phyloP scores from a whole-genome alignment of 2,113 vertebrate genomes.

The Nyctereutes procyonoides region DNA sequence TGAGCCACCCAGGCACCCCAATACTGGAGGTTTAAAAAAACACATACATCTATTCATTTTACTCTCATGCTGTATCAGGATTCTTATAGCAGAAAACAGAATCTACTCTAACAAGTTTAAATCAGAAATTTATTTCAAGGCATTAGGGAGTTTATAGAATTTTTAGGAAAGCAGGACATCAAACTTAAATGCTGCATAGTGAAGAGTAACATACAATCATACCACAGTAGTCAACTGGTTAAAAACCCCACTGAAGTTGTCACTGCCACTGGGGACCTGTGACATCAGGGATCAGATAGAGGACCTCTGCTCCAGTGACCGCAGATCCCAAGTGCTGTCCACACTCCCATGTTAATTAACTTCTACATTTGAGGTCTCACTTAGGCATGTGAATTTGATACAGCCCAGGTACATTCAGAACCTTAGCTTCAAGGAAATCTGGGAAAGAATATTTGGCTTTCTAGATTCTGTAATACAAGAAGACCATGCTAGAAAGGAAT shows the following conservation, averaged over 20 bases:
- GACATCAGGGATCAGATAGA: neutral
- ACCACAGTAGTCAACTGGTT: neutral
- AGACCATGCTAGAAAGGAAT: neutral
- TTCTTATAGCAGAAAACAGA: conserved; percentile 34
- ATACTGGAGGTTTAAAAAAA: neutral
- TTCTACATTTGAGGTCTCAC: neutral
- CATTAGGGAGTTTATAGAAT: neutral
- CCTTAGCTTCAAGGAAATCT: conserved; percentile 14
- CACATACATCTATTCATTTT: neutral
- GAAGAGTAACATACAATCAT: neutral
- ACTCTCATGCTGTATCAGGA: neutral
- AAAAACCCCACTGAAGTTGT: neutral
- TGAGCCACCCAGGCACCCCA: no score
- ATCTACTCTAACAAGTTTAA: neutral
- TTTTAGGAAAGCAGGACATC: neutral
- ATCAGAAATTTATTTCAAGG: neutral
- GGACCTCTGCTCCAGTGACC: neutral
- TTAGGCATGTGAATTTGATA: neutral
- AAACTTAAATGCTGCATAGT: neutral
- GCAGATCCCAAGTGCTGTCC: neutral
- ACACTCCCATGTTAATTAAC: neutral
- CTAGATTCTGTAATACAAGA: neutral
- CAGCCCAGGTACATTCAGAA: neutral
- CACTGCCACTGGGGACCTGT: neutral
- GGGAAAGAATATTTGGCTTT: neutral